These are phyloP conservation scores for Mesoligia furuncula DNA, from an alignment of 2,888 invertebrate genomes.

Conservation along the genomic window DNA sequence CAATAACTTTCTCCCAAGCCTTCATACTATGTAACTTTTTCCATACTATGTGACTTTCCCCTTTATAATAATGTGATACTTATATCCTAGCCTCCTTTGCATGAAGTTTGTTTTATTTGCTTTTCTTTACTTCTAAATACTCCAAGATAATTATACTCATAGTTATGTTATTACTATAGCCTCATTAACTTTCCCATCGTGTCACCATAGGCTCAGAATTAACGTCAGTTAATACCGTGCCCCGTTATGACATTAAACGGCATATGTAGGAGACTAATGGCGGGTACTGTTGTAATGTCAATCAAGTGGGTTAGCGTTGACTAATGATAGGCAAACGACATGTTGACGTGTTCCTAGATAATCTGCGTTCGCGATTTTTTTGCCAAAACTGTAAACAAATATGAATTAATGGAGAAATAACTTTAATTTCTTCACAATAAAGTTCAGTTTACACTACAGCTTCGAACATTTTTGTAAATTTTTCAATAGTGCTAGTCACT, in stretches of 20 bases:
- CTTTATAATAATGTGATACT: not conserved
- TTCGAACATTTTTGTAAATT: no score
- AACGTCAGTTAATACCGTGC: constrained; percentile 24
- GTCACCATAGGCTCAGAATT: not conserved
- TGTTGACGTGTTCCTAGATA: constrained; percentile 25
- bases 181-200: constrained; percentile 8
- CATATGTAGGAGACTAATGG: constrained; percentile 31
- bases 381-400: no score
- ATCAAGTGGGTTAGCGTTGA: constrained; percentile 48
- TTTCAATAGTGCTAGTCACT: no score
- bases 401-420: no score
- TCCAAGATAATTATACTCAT: not conserved
- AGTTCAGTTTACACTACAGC: no score
- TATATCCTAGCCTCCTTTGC: not conserved
- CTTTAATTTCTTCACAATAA: no score
- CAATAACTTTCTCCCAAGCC: no score
- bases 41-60: no score
- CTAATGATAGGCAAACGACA: constrained; percentile 51
- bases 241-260: constrained; percentile 54
- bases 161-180: not conserved
- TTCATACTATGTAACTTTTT: no score
- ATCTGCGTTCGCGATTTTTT: no score
- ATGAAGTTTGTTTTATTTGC: not conserved
- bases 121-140: not conserved
- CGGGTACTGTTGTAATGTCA: constrained; percentile 46